A percentile compares a stretch with the other conserved stretches of the same genome.
phyloP scores from a whole-genome alignment of 2,888 invertebrate genomes.

The Oithona nana region DNA sequence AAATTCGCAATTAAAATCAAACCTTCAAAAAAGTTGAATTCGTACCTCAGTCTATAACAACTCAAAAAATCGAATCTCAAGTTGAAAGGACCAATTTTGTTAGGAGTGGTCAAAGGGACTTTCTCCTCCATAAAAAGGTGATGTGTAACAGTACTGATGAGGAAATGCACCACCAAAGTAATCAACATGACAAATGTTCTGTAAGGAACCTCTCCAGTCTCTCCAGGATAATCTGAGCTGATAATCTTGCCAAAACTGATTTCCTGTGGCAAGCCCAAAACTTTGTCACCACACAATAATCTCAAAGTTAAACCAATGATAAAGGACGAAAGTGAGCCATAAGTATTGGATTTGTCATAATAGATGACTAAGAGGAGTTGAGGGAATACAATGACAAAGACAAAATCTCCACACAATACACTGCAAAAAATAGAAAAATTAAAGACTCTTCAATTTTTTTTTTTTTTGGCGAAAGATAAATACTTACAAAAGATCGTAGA shows the following conservation, averaged over 20 bases:
- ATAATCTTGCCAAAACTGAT: slow-evolving; percentile 11
- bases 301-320: slow-evolving; percentile 34
- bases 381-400: slow-evolving; percentile 51
- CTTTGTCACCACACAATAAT: neutral
- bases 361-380: slow-evolving; percentile 47
- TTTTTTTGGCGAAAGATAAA: neutral
- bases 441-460: neutral
- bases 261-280: neutral
- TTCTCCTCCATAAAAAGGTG: neutral
- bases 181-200: slow-evolving; percentile 14
- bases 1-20: neutral
- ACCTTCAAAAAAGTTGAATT: neutral
- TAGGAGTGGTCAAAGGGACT: neutral
- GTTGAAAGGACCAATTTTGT: too few species aligned
- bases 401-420: slow-evolving; percentile 46
- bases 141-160: neutral
- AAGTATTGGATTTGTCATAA: slow-evolving; percentile 42
- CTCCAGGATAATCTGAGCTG: neutral
- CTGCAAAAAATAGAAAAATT: slow-evolving; percentile 24
- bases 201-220: neutral
- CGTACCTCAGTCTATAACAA: neutral
- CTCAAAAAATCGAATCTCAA: neutral
- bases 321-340: slow-evolving; percentile 41
- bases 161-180: neutral
- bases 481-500: slow-evolving; percentile 40